Evolutionary conservation across 2,888 invertebrate genomes (phyloP), one percentile per base, ranked within the genome.

Genomic region (Bibio marci): DNA sequence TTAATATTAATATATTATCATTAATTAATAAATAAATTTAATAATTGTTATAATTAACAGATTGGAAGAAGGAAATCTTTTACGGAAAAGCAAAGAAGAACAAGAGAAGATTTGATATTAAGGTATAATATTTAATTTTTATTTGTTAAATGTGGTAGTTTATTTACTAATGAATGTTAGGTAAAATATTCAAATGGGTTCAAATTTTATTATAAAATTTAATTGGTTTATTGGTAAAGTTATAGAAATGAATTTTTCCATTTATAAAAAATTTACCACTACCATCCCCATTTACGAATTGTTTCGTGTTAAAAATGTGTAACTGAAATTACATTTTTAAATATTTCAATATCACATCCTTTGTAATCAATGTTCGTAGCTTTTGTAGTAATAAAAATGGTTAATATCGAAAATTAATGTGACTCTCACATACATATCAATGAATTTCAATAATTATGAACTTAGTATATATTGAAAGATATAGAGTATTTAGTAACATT

Each of bases 21-120:
- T 22, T 22, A 8, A 22, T 22, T 22, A n/a, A 22, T 22, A 22
- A 6, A 22, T 22, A 22, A 6, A 22, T 6, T 22, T 22, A 6
- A 22, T 22, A 22, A 6, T 22, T 22, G 22, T 27, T 36, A n/a
- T n/a, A n/a, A 4, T 26, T 36, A 13, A 3, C 10, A 37, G 32
- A 76, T 80, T 42, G 82, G 82, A 6, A 70, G 76, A 49, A 63
- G 81, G 37, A 71, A 76, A 14, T 77, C 78, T 50, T 81, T 82
- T 58, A 73, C 76, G 4, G 76, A 78, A 47, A 77, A 75, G 42
- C 80, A 82, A 55, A 73, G 74, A 51, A 69, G 72, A 51, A 71
- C 80, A 44, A 71, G 76, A 47, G 75, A 80, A 45, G 74, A 73
- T 49, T 75, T 80, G 48, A 68, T 72, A 52, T 58, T 71, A 50